Conservation (phyloP, 2,113 vertebrate species). For the Syngnathus floridae region DNA sequence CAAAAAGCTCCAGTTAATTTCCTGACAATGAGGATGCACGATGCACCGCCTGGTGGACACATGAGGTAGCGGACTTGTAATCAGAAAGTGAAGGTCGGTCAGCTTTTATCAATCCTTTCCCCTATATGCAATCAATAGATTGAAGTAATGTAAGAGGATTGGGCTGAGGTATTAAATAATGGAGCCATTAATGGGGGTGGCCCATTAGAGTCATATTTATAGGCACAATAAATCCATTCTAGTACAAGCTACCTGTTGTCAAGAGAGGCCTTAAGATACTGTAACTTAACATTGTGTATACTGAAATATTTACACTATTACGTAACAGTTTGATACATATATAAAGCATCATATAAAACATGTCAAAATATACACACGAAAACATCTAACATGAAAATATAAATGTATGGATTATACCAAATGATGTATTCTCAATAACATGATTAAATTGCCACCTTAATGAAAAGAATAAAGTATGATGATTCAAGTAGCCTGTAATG, state of each 20-base stretch:
- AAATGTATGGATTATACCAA: no score
- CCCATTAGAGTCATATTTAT: neutral
- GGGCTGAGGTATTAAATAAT: conserved; percentile 24
- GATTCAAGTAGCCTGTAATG: no score
- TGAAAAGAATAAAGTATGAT: no score
- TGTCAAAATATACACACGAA: no score
- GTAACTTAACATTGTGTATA: no score
- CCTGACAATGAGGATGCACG: neutral
- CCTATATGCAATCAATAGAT: conserved; percentile 53
- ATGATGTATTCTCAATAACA: no score
- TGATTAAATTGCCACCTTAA: no score
- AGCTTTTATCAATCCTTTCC: conserved; percentile 18
- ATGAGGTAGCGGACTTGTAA: neutral
- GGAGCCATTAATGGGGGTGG: conserved; percentile 17
- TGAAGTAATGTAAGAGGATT: conserved; percentile 35
- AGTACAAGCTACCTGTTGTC: neutral
- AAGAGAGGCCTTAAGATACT: neutral
- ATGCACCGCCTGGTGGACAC: conserved; percentile 20
- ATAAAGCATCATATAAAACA: no score
- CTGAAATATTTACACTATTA: neutral
- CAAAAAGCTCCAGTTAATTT: neutral
- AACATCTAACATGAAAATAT: neutral
- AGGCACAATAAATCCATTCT: neutral
- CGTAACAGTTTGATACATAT: no score
- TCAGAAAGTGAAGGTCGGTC: conserved; percentile 30